Evolutionary conservation across 2,113 vertebrate species (phyloP).

Genomic region (Mugil cephalus): DNA sequence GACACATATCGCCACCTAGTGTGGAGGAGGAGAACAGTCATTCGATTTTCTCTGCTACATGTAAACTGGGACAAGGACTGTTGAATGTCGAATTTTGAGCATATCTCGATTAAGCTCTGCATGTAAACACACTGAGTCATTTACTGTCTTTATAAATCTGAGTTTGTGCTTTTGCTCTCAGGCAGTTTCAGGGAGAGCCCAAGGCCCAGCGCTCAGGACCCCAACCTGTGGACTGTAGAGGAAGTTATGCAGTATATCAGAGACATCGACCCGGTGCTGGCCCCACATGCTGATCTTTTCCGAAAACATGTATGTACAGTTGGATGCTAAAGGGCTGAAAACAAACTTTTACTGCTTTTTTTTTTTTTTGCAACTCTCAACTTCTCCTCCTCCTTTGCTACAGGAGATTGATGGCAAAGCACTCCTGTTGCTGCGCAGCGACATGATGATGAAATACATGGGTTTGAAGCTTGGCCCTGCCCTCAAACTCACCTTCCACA

Average conservation of each 20-base stretch:
- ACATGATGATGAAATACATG: slow-evolving; percentile 99
- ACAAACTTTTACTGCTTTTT: too few species aligned
- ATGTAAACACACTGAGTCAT: too few species aligned
- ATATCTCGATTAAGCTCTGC: too few species aligned
- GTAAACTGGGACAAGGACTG: too few species aligned
- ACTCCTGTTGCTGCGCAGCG: slow-evolving; percentile 90
- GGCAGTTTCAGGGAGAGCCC: slow-evolving; percentile 83
- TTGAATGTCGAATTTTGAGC: too few species aligned
- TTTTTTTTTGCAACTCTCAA: background rate
- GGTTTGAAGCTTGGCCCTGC: slow-evolving; percentile 97
- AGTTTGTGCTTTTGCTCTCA: slow-evolving; percentile 13
- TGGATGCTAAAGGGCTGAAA: too few species aligned
- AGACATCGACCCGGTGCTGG: slow-evolving; percentile 93
- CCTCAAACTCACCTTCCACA: slow-evolving; percentile 97
- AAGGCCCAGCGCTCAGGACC: slow-evolving; percentile 86
- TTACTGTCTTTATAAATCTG: background rate
- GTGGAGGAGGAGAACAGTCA: too few species aligned
- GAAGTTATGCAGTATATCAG: slow-evolving; percentile 97
- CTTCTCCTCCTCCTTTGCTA: slow-evolving; percentile 1
- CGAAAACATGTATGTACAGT: slow-evolving; percentile 91
- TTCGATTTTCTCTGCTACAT: too few species aligned
- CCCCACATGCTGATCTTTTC: slow-evolving; percentile 96
- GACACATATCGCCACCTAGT: too few species aligned
- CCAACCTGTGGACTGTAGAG: slow-evolving; percentile 93
- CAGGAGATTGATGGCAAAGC: slow-evolving; percentile 96